Evolutionary conservation across 2,113 vertebrate species (phyloP).

Genomic region (Vidua macroura): DNA sequence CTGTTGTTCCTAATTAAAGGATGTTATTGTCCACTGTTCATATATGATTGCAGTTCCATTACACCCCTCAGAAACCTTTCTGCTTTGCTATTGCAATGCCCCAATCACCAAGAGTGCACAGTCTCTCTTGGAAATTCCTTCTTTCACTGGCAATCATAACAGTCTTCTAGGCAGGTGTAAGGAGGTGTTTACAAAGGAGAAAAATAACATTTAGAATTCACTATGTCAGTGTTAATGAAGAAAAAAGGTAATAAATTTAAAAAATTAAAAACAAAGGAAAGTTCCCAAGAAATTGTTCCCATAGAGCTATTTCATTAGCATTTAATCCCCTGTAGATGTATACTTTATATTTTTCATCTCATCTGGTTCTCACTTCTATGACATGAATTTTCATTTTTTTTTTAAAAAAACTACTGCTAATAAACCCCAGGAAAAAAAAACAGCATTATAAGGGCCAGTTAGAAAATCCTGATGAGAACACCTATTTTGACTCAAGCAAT

Average conservation of each 20-base stretch:
- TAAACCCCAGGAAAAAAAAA: background rate
- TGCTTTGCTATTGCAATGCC: background rate
- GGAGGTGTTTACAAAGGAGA: background rate
- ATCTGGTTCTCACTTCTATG: background rate
- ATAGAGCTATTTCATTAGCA: background rate
- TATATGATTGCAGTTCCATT: background rate
- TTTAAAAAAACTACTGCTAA: background rate
- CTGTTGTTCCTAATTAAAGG: conserved; percentile 1
- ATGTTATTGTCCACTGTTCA: conserved; percentile 15
- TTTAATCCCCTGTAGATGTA: background rate
- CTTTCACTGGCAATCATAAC: background rate
- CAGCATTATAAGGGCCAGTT: background rate
- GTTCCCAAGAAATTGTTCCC: background rate
- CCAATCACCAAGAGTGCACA: background rate
- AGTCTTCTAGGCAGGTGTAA: background rate
- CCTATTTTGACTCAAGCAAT: conserved; percentile 8
- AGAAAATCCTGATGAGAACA: background rate
- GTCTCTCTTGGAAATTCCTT: background rate
- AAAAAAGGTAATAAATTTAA: background rate
- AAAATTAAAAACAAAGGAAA: background rate
- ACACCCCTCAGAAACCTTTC: background rate
- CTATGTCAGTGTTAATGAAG: background rate
- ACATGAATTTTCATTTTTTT: background rate
- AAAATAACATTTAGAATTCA: background rate
- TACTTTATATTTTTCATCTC: background rate